Percentiles rank a stretch among this genome's conserved stretches.
Evolutionary conservation across 2,888 invertebrate species (phyloP).

Genomic region (Mechanitis mazaeus): DNA sequence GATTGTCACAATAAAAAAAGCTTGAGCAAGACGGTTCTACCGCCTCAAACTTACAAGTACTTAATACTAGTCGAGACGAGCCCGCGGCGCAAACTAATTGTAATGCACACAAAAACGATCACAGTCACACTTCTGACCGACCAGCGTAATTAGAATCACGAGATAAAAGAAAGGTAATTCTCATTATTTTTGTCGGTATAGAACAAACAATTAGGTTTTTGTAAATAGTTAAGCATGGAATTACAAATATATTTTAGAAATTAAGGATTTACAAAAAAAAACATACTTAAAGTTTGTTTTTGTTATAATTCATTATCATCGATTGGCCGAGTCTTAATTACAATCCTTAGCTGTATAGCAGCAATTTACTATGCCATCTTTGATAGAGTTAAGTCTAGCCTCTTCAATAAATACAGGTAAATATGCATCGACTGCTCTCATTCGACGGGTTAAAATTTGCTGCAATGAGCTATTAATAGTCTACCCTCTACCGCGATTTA

Average conservation of each 20-base stretch:
- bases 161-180: background rate
- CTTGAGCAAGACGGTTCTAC: constrained; percentile 54
- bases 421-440: constrained; percentile 10
- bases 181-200: background rate
- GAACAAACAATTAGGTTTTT: background rate
- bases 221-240: background rate
- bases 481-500: constrained; percentile 25
- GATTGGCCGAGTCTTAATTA: background rate
- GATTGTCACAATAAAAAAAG: constrained; percentile 69
- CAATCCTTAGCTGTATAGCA: background rate
- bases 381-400: constrained; percentile 7
- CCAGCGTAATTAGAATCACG: constrained; percentile 2
- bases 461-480: constrained; percentile 15
- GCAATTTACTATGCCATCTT: constrained; percentile 1
- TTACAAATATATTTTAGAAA: background rate
- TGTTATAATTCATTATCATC: background rate
- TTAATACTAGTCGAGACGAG: constrained; percentile 38
- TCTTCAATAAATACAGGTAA: constrained; percentile 26
- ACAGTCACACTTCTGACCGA: constrained; percentile 19
- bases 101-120: constrained; percentile 30
- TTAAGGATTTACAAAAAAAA: background rate
- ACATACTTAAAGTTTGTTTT: background rate
- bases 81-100: constrained; percentile 33
- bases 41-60: constrained; percentile 28
- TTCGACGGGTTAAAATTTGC: constrained; percentile 9